Conservation (phyloP, 2,797 vertebrate species). For the Dallia pectoralis region DNA sequence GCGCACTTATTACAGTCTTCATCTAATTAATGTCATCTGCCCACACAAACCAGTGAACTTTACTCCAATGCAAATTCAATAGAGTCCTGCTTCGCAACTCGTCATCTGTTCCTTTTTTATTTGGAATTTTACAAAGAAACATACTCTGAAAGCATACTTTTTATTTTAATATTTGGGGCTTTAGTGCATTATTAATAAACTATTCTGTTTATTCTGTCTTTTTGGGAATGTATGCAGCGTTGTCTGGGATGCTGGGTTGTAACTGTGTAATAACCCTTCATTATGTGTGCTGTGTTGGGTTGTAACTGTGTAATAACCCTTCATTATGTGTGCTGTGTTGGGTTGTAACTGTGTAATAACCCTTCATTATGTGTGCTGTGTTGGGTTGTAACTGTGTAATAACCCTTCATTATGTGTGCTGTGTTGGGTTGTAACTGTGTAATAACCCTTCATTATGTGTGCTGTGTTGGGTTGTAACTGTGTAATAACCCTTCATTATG, state of each 20-base stretch:
- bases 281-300: no score
- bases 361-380: no score
- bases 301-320: no score
- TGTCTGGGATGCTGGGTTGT: no score
- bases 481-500: background rate
- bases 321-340: no score
- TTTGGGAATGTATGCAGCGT: conserved; percentile 19
- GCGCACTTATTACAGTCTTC: conserved; percentile 8
- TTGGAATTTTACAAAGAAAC: conserved; percentile 1
- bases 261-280: no score
- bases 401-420: no score
- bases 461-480: background rate
- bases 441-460: background rate
- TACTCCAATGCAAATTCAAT: background rate
- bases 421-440: no score
- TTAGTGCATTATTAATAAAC: no score
- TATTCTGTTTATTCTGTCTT: background rate
- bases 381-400: no score
- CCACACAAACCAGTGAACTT: background rate
- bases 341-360: no score
- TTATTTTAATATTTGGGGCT: background rate
- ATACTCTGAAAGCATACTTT: background rate
- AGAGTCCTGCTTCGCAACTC: background rate
- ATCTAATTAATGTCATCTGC: background rate
- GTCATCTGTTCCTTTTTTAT: background rate